These are phyloP conservation scores for Cerastis leucographa DNA, from an alignment of 2,888 invertebrate genomes.

Conservation along the genomic window DNA sequence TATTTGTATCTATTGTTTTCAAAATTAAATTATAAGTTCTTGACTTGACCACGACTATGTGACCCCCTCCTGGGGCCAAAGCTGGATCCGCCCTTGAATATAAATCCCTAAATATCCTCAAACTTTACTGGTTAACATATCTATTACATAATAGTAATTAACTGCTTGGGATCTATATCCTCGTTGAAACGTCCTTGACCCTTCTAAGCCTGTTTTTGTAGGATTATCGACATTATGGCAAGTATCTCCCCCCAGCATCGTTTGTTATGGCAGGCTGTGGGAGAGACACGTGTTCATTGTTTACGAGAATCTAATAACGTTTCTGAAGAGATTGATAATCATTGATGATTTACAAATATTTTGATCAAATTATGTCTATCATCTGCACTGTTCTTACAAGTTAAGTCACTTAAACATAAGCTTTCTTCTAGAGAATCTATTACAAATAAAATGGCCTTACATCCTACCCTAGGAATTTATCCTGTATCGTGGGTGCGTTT, in stretches of 20 bases:
- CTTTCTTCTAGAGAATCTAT: not conserved
- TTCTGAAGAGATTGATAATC: constrained; percentile 8
- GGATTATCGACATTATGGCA: constrained; percentile 19
- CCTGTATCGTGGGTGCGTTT: too few relatives aligned
- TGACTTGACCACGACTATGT: too few relatives aligned
- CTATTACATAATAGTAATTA: too few relatives aligned
- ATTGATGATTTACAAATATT: constrained; percentile 29
- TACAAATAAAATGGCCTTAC: not conserved
- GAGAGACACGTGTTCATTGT: constrained; percentile 51
- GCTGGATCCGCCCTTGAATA: too few relatives aligned
- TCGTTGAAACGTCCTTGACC: not conserved
- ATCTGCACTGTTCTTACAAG: not conserved
- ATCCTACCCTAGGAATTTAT: too few relatives aligned
- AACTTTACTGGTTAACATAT: not conserved
- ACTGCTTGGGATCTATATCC: too few relatives aligned
- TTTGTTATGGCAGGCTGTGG: constrained; percentile 30
- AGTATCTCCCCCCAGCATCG: constrained; percentile 36
- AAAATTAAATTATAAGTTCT: too few relatives aligned
- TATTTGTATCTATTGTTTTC: too few relatives aligned
- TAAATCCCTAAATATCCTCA: not conserved
- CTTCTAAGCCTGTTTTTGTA: not conserved
- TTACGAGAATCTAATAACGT: constrained; percentile 37
- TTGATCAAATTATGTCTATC: constrained; percentile 14
- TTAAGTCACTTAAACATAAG: not conserved
- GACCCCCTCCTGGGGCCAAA: too few relatives aligned